Evolutionary conservation across 2,888 invertebrate species (phyloP), one percentile per base, ranked within the genome.

Genomic region (Clistopyga incitator): DNA sequence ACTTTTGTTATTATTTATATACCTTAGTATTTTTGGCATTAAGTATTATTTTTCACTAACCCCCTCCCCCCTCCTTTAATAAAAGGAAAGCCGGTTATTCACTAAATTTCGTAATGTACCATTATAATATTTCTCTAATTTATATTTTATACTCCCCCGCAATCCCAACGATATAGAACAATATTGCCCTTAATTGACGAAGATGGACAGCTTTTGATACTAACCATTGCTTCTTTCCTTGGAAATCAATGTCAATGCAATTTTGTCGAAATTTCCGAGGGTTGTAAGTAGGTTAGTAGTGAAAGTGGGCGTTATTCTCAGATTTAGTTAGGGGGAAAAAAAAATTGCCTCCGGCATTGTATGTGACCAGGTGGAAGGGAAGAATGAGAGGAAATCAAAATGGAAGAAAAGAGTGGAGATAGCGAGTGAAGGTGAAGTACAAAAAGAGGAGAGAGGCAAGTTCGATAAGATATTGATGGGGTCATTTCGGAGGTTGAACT

Each of bases 381-480:
- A 25, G 10, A 56, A 71, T 50, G 56, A 59, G 47, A 42, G n/a
- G 38, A 65, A 76, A 78, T 71, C 47, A 82, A 52, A 54, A 61
- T 52, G 47, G 47, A 67, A 81, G 38, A 54, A 25, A 34, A 52
- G 68, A 74, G 11, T 23, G 25, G n/a, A 38, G 29, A 38, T n/a
- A 34, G 15, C 8, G 34, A 59, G 82, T 42, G 34, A 54, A 45
- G 20, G 34, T 23, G 56, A 61, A 23, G 52, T 47, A 50, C 47
- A 52, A 59, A 71, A 38, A 50, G 81, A 67, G 47, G 25, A 50
- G 81, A 67, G 47, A 38, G 59, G 68, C 23, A 71, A 67, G 76
- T 76, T 78, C 47, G 82, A 79, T 50, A 72, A 52, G 70, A 79
- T 78, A 82, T 81, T 77, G 79, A 84, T 79, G 76, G 54, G 76